A percentile compares a stretch with the other conserved stretches of the same genome.
phyloP scores from a whole-genome alignment of 2,888 invertebrate genomes.

The Acleris cristana region DNA sequence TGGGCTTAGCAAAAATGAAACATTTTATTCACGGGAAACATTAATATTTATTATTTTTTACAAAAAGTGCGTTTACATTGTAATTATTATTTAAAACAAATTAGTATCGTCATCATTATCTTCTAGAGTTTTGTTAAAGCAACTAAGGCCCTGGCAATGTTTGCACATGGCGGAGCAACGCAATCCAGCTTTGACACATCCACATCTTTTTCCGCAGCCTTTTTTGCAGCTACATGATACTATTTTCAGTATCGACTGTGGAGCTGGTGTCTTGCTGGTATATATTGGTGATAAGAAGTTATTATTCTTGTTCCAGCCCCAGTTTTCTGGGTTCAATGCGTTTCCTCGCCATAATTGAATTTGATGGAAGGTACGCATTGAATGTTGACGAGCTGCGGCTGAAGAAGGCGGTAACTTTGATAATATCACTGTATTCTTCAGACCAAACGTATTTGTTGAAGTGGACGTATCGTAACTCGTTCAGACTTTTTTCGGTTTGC shows the following conservation, averaged over 20 bases:
- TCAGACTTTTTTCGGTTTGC: conserved; percentile 11
- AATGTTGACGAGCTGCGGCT: conserved; percentile 29
- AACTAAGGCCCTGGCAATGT: no score
- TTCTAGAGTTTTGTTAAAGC: no score
- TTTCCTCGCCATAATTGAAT: conserved; percentile 36
- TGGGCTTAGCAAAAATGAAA: conserved; percentile 18
- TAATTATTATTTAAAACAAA: no score
- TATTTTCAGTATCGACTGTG: no score
- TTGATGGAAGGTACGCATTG: conserved; percentile 33
- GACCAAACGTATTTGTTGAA: conserved; percentile 33
- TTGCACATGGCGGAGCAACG: no score
- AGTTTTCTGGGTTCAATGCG: conserved; percentile 35
- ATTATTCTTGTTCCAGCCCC: conserved; percentile 30
- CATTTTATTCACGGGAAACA: no score
- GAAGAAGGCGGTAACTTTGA: conserved; percentile 36
- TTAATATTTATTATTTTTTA: no score
- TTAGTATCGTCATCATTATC: no score
- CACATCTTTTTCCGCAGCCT: no score
- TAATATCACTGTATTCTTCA: conserved; percentile 35
- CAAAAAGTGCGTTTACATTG: no score
- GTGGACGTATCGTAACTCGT: conserved; percentile 26
- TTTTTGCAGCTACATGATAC: no score
- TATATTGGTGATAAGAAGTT: conserved; percentile 24
- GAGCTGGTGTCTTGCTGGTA: conserved; percentile 20
- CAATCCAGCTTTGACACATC: no score